Evolutionary conservation across 2,113 vertebrate species (phyloP).

Genomic region (Canis aureus): DNA sequence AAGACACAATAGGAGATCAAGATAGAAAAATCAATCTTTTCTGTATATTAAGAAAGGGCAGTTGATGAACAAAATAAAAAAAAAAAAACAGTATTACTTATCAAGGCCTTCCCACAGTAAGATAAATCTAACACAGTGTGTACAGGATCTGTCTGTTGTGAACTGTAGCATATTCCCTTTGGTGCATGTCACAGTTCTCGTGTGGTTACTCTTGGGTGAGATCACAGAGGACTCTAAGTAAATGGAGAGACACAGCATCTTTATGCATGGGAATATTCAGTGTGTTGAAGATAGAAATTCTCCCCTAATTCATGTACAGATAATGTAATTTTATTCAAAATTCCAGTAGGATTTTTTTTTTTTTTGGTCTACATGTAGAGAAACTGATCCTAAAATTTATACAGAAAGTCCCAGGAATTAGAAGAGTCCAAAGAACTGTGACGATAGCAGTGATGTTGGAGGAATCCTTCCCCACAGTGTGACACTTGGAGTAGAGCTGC

Average conservation of each 20-base stretch:
- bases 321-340: neutral
- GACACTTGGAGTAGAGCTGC: accelerated
- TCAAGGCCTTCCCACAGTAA: neutral
- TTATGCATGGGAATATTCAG: neutral
- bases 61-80: neutral
- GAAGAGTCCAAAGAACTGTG: neutral
- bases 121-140: neutral
- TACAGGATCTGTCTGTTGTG: accelerated
- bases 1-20: neutral
- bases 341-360: neutral
- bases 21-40: neutral
- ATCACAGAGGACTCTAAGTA: neutral
- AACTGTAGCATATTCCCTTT: accelerated
- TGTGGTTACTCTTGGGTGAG: neutral
- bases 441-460: neutral
- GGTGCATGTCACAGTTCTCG: neutral
- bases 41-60: neutral
- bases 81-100: neutral
- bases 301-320: no score
- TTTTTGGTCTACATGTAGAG: neutral
- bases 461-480: neutral
- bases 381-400: neutral
- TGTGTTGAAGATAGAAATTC: neutral
- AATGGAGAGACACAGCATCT: neutral
- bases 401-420: neutral